A percentile compares a stretch with the other conserved stretches of the same genome.
These are phyloP conservation scores for Andrena chrysosceles DNA, from an alignment of 2,888 invertebrate genomes.

Conservation along the genomic window DNA sequence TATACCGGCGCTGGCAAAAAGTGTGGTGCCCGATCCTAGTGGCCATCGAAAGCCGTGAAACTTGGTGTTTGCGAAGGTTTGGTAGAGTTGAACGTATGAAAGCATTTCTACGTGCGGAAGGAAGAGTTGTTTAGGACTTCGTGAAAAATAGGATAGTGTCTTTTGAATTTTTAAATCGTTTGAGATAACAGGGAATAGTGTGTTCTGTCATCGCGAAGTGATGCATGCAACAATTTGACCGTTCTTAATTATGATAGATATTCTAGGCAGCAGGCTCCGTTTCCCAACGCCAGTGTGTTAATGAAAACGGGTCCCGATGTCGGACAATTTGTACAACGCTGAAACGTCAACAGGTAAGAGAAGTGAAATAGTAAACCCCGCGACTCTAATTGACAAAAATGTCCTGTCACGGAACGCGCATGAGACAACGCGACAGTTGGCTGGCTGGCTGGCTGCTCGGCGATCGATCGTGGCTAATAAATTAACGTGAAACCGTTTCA, in stretches of 20 bases:
- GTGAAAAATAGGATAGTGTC: no score
- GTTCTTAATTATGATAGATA: no score
- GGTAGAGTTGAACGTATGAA: no score
- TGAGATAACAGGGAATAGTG: no score
- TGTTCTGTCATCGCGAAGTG: no score
- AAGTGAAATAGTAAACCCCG: constrained; percentile 34
- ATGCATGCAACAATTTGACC: no score
- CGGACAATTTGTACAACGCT: constrained; percentile 22
- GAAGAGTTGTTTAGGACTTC: no score
- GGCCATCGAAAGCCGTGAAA: no score
- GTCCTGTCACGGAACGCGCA: constrained; percentile 20
- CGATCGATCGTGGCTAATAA: constrained; percentile 45
- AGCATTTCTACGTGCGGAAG: no score
- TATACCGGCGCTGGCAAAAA: neutral
- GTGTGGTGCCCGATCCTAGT: neutral
- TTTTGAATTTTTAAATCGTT: no score
- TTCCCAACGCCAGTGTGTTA: neutral
- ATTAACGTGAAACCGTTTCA: constrained; percentile 50
- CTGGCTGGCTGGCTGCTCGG: constrained; percentile 18
- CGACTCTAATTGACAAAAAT: constrained; percentile 37
- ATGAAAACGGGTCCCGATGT: neutral
- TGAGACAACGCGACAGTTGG: constrained; percentile 23
- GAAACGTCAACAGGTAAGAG: constrained; percentile 22
- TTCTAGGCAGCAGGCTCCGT: no score
- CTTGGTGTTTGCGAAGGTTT: no score